Evolutionary conservation across 2,888 invertebrate species (phyloP).

Genomic region (Dugesia japonica): DNA sequence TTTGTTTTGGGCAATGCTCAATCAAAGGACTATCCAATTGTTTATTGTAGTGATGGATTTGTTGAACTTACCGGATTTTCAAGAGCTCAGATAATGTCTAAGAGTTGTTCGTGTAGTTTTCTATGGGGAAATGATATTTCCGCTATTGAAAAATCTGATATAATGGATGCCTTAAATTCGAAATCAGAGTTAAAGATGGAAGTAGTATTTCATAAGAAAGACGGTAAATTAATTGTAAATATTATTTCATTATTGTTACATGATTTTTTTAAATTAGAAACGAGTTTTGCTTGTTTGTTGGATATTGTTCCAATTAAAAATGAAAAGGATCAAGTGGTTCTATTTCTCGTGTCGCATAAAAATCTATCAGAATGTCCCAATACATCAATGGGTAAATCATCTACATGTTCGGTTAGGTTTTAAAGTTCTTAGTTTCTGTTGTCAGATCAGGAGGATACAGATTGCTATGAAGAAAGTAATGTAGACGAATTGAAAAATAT

Average conservation of each 20-base stretch:
- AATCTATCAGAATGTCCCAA: constrained; percentile 59
- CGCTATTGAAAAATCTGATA: constrained; percentile 70
- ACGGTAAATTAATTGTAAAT: constrained; percentile 57
- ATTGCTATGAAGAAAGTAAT: constrained; percentile 36
- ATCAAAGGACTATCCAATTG: constrained; percentile 71
- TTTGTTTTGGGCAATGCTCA: constrained; percentile 87
- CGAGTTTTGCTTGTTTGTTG: constrained; percentile 80
- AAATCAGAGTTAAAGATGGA: constrained; percentile 81
- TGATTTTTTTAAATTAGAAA: constrained; percentile 53
- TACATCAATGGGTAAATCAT: background rate
- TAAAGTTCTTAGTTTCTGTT: background rate
- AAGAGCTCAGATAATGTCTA: constrained; percentile 86
- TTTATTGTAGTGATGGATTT: constrained; percentile 86
- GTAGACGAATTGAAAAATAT: constrained; percentile 28
- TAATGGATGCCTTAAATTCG: constrained; percentile 70
- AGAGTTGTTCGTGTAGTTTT: constrained; percentile 82
- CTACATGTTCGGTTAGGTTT: background rate
- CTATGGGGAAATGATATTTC: constrained; percentile 75
- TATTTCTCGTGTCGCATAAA: constrained; percentile 86
- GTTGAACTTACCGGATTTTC: constrained; percentile 82
- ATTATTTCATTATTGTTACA: background rate
- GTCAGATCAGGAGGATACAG: constrained; percentile 61
- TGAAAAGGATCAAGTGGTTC: constrained; percentile 84
- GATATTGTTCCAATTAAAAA: constrained; percentile 95
- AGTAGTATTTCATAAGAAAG: constrained; percentile 82